A percentile compares a stretch with the other conserved stretches of the same genome.
These are phyloP conservation scores for Pelmatolapia mariae DNA, from an alignment of 2,113 vertebrate genomes.

Conservation along the genomic window DNA sequence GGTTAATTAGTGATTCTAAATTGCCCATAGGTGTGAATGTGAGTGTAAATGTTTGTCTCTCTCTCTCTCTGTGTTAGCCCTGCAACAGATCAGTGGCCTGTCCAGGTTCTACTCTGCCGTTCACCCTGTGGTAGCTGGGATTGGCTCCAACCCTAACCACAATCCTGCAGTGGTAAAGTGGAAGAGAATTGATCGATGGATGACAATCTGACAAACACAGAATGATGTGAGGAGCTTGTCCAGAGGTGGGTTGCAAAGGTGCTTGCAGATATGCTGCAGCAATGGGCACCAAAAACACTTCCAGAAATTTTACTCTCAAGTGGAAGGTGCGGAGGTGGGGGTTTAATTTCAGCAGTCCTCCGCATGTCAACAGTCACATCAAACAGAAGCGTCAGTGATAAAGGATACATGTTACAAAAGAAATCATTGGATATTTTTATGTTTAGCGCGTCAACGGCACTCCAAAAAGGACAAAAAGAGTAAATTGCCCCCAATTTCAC, in stretches of 20 bases:
- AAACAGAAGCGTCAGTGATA: background rate
- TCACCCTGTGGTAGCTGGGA: background rate
- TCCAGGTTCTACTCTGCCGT: background rate
- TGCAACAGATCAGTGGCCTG: background rate
- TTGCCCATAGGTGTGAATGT: background rate
- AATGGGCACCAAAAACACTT: background rate
- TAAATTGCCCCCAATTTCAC: background rate
- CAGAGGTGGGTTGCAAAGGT: background rate
- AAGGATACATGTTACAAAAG: background rate
- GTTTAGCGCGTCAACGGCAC: rapidly evolving
- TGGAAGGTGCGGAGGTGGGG: background rate
- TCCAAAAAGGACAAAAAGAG: background rate
- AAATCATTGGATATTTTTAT: background rate
- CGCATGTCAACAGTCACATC: background rate
- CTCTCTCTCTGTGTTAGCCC: background rate
- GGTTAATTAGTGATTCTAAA: background rate
- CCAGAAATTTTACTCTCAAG: background rate
- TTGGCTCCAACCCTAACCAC: background rate
- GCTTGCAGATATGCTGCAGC: background rate
- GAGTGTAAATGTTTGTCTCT: background rate
- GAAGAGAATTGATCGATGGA: background rate
- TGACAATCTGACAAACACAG: background rate
- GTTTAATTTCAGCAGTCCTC: background rate
- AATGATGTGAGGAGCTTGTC: background rate
- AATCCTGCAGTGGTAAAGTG: background rate